Evolutionary conservation across 2,113 vertebrate genomes (phyloP).

Genomic region (Phaethornis superciliosus): DNA sequence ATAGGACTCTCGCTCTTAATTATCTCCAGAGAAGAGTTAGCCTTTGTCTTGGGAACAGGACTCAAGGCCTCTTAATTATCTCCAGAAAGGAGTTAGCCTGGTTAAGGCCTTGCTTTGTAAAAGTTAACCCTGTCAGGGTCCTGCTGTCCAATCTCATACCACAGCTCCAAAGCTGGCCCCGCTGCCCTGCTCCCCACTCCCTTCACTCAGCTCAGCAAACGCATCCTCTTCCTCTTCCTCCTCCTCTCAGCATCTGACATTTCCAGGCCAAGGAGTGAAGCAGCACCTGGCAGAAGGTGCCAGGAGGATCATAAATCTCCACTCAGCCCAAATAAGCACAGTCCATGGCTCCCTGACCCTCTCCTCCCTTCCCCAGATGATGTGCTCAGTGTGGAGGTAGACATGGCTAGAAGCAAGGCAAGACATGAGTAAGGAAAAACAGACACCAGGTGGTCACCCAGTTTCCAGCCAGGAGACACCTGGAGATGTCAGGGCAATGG

Average conservation of each 20-base stretch:
- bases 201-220: fast-evolving
- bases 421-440: background rate
- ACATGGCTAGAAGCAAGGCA: fast-evolving
- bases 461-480: background rate
- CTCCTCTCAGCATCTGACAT: fast-evolving
- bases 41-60: too few species aligned
- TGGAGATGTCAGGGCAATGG: background rate
- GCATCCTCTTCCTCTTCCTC: background rate
- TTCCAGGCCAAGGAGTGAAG: background rate
- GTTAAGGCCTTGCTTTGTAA: too few species aligned
- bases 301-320: fast-evolving
- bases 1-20: too few species aligned
- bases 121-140: too few species aligned
- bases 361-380: background rate
- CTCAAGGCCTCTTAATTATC: too few species aligned
- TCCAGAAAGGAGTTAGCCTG: too few species aligned
- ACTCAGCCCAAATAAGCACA: fast-evolving
- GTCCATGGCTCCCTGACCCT: fast-evolving
- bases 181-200: background rate
- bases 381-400: background rate
- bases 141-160: too few species aligned
- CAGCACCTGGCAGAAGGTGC: background rate
- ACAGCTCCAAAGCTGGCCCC: background rate
- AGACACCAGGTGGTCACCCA: background rate
- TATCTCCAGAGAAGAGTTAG: too few species aligned